Evolutionary conservation across 92 coral and sea anemone genomes (phyloP), one percentile per base, ranked within the genome.

Genomic region (Phenganax marumi): DNA sequence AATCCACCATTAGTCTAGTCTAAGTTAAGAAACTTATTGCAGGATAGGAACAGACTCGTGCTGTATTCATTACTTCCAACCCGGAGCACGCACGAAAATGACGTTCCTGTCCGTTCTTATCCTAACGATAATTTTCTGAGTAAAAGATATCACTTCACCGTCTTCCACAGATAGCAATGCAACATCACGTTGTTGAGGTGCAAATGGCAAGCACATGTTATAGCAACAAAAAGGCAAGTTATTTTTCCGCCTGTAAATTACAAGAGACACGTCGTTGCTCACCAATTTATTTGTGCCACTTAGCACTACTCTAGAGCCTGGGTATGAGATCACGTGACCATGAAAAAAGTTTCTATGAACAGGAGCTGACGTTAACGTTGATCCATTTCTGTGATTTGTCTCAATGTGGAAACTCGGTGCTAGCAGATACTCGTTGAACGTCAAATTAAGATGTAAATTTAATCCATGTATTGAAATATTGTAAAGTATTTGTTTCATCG

Each of bases 261-360:
- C 43, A 58, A 58, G 21, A 23, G 65, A 58, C n/a, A 58, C 21
- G 22, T 58, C 21, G 65, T 69, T 56, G 68, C 91, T 66, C 80
- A 93, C 97, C 97, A 93, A 80, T 21, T 89, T 89, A 85, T 86
- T 81, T 26, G 84, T 86, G 87, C 90, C 93, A 83, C 91, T 87
- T 43, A 94, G 80, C 58, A 97, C 91, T 61, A 82, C 97, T 19
- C 65, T 61, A 13, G 93, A 90, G 21, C 85, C 90, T 68, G 93
- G 97, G 47, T 90, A 68, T 14, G 97, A 92, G 19, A 84, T 81
- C 85, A 90, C 93, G 62, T 90, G 91, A 48, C 97, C 97, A 70
- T 79, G 86, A 71, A 88, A 92, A 50, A 84, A 90, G 12, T 89
- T 70, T 58, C 64, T 61, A 62, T 85, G 81, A 16, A 86, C 75